phyloP scores from a whole-genome alignment of 2,113 vertebrate genomes.

The Scolopax mira region DNA sequence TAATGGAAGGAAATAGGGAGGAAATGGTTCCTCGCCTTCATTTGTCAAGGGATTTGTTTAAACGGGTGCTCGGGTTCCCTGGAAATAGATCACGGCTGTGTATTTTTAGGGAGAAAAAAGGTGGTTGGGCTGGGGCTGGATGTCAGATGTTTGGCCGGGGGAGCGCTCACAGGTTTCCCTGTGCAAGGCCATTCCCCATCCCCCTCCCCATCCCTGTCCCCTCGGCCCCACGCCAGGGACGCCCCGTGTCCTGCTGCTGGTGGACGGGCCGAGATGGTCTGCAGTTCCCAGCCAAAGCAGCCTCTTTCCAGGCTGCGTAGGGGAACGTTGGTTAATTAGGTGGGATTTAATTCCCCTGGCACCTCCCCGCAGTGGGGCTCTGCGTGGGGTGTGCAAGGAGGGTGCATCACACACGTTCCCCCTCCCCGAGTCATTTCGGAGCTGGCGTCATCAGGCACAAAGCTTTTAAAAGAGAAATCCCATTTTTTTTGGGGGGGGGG shows the following conservation, averaged over 20 bases:
- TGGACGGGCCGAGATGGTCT: rapidly evolving
- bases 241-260: background rate
- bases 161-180: background rate
- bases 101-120: background rate
- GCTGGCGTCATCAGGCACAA: rapidly evolving
- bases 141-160: background rate
- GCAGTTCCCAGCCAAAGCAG: background rate
- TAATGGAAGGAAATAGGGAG: conserved; percentile 54
- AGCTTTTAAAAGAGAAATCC: background rate
- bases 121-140: background rate
- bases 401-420: background rate
- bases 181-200: background rate
- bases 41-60: conserved; percentile 53
- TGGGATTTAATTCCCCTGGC: background rate
- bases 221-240: background rate
- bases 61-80: rapidly evolving
- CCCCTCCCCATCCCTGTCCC: background rate
- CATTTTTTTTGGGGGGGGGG: background rate
- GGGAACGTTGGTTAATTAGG: background rate
- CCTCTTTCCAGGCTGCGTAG: background rate
- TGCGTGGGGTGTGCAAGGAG: rapidly evolving
- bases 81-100: conserved; percentile 15
- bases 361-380: background rate
- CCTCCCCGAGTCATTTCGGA: rapidly evolving
- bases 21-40: conserved; percentile 50